Evolutionary conservation across 2,797 vertebrate genomes (phyloP).

Genomic region (Dendrocincla fuliginosa): DNA sequence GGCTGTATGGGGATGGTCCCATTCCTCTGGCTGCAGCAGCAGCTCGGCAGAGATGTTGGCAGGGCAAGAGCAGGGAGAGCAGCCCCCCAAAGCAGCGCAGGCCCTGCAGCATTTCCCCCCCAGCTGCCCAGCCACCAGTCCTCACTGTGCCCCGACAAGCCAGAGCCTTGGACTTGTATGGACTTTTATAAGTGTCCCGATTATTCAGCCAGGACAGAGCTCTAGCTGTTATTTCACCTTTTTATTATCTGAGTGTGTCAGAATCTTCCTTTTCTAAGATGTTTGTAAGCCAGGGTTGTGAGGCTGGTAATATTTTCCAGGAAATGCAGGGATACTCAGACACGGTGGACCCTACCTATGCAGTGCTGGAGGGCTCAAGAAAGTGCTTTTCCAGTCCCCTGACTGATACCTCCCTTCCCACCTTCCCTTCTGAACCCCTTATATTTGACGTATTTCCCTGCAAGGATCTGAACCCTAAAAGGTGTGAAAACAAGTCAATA

Average conservation of each 20-base stretch:
- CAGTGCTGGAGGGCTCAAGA: not conserved
- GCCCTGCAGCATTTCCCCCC: fast-evolving
- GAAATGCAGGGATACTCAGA: not conserved
- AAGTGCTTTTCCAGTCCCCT: not conserved
- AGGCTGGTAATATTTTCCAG: not conserved
- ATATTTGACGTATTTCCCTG: not conserved
- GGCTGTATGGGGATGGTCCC: not conserved
- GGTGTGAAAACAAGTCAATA: not conserved
- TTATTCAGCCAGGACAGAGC: not conserved
- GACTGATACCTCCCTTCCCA: not conserved
- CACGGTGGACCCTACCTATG: fast-evolving
- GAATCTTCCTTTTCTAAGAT: not conserved
- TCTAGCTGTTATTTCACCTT: fast-evolving
- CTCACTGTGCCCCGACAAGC: fast-evolving
- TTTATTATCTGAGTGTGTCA: not conserved
- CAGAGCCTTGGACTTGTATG: not conserved
- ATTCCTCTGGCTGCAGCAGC: not conserved
- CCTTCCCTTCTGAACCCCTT: not conserved
- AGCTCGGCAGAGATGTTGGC: not conserved
- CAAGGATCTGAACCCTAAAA: not conserved
- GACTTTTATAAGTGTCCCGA: not conserved
- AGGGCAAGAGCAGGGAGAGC: not conserved
- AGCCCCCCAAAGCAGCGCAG: not conserved
- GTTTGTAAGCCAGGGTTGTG: not conserved
- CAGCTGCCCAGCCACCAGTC: not conserved